Percentiles rank a stretch among this genome's conserved stretches.
phyloP scores from a whole-genome alignment of 2,113 vertebrate species.

The Thalassarche chlororhynchos region DNA sequence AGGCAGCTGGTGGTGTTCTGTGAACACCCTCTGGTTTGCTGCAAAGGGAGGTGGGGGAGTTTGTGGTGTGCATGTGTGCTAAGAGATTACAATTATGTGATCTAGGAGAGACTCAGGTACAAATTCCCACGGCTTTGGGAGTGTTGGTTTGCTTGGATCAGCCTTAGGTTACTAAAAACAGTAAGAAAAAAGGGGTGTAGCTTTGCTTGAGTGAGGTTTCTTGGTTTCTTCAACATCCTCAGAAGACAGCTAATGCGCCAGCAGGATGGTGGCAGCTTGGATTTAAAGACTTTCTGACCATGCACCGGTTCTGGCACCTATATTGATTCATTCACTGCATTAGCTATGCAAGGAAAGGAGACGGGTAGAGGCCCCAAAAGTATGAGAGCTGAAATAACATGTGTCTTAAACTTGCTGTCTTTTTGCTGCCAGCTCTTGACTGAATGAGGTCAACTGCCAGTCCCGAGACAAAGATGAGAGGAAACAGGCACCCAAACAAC shows the following conservation, averaged over 20 bases:
- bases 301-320: neutral
- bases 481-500: neutral
- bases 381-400: neutral
- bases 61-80: neutral
- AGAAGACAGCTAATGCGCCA: neutral
- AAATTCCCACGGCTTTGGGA: neutral
- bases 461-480: neutral
- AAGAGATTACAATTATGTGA: neutral
- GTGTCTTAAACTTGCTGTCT: neutral
- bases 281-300: neutral
- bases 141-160: neutral
- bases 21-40: neutral
- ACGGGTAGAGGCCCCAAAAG: neutral
- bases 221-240: neutral
- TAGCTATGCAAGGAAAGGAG: neutral
- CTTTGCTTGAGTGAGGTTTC: neutral
- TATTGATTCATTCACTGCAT: neutral
- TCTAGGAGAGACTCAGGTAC: neutral
- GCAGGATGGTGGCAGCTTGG: neutral
- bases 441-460: conserved; percentile 29
- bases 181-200: neutral
- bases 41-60: neutral
- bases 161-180: neutral
- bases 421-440: conserved; percentile 14
- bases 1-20: neutral